Base-by-base conservation (phyloP, 2,888 invertebrate genomes). In the Drosophila ustulata region DNA sequence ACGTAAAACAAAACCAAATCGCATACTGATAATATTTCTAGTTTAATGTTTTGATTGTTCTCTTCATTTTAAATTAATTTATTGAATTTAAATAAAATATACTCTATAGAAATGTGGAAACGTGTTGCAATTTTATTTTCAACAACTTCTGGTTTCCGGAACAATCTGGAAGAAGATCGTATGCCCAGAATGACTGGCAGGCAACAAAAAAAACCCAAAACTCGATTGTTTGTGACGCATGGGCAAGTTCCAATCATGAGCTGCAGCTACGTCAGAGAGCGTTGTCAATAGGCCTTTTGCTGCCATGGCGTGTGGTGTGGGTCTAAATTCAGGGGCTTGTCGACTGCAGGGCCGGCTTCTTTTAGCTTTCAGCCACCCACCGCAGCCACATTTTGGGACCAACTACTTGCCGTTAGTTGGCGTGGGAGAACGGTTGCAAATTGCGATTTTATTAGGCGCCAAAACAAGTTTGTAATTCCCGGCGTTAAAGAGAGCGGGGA, bases 41-140 rank as follows among this genome's bases (percentile, higher is more conserved):
- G 89, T 83, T 88, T 84, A 84, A 84, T 83, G 80, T 88, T 88
- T 84, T 78, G 52, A 84, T 86, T 83, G 83, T 83, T 83, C 86
- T 85, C 71, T 85, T 82, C 46, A 69, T 88, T 83, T 83, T 65
- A 66, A 88, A 83, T 82, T 83, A 83, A 88, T 86, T 83, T 83
- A 88, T 83, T 83, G 82, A 88, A 72, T 73, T 82, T 78, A 66
- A 83, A 83, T 73, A 58, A 71, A 75, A 75, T 77, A 71, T 72
- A 75, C 41, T 43, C 28, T 34, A 57, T 67, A 61, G 41, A 59
- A 49, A 59, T 52, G 25, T 45, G 50, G 7, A 59, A 51, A 11
- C 11, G 25, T 13, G 26, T 7, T 46, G 13, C 7, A 9, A 4
- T 56, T 56, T 52, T 23, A n/a, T 25, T 34, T 18, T 25, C 4